Evolutionary conservation across 2,797 vertebrate species (phyloP), one percentile per base, ranked within the genome.

Genomic region (Rhinogobio ventralis): DNA sequence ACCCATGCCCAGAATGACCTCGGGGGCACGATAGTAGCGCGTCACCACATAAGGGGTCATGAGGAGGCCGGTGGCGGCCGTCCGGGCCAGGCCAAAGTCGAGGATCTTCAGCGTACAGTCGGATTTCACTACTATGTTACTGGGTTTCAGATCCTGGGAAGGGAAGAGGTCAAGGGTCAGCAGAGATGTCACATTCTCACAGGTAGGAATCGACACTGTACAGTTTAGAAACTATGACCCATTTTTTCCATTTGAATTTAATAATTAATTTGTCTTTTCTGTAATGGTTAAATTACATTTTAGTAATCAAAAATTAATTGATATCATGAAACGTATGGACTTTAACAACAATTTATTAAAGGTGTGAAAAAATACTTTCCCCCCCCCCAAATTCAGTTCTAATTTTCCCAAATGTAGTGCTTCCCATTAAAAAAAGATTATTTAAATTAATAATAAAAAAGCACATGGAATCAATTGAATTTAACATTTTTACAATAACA

Each of bases 21-120:
- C 98, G 0, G 98, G 98, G 85, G 98, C 98, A 64, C 98, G 96
- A 95, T 99, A 99, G 94, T 99, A 99, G 90, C 98, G 98, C 8
- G 98, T 99, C 85, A 99, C 98, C 88, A 99, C 98, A 2, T 99
- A 99, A 88, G 98, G 98, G 7, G 98, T 99, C 98, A 99, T 99
- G 93, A 99, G 97, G 88, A 99, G 98, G 88, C 97, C 98, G 1
- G 97, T 99, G 92, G 98, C 98, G 78, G 98, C 97, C 19, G 98
- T 99, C 93, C 98, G 94, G 90, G 98, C 98, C 92, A 99, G 93
- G 86, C 97, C 98, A 80, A 99, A 99, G 94, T 99, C 98, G 91
- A 99, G 97, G 94, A 99, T 99, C 96, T 99, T 99, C 94, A 99
- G 95, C 78, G 98, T 99, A 94, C 98, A 99, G 95, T 99, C 98